Percentiles rank a stretch among this genome's conserved stretches.
Conservation (phyloP, 2,113 vertebrate species). For the Psephotus haematonotus region DNA sequence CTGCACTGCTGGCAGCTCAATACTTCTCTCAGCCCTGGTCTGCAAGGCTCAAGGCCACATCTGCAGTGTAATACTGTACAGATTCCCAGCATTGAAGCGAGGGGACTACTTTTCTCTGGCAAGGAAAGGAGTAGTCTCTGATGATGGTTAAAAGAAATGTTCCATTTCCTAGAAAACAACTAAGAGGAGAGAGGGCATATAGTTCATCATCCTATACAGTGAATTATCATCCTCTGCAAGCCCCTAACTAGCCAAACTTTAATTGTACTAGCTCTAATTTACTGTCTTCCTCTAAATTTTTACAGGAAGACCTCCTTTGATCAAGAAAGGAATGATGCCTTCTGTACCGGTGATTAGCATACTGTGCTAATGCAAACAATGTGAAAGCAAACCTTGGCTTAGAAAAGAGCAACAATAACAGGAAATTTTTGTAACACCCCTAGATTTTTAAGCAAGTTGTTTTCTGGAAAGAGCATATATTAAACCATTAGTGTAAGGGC, state of each 20-base stretch:
- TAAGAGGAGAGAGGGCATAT: neutral
- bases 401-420: conserved; percentile 29
- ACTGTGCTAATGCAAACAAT: neutral
- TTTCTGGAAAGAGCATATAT: neutral
- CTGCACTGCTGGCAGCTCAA: neutral
- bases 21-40: neutral
- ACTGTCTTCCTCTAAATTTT: neutral
- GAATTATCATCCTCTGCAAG: neutral
- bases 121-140: conserved; percentile 23
- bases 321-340: neutral
- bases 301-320: neutral
- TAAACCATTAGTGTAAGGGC: neutral
- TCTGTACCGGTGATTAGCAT: neutral
- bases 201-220: neutral
- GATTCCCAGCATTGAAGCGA: neutral
- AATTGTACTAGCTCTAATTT: neutral
- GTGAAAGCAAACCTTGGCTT: neutral
- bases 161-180: conserved; percentile 44
- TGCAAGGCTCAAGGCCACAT: neutral
- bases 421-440: neutral
- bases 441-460: conserved; percentile 4
- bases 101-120: neutral
- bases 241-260: neutral
- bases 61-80: neutral
- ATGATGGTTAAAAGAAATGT: neutral